These are phyloP conservation scores for Mustelus asterias DNA, from an alignment of 2,113 vertebrate genomes.

Conservation along the genomic window DNA sequence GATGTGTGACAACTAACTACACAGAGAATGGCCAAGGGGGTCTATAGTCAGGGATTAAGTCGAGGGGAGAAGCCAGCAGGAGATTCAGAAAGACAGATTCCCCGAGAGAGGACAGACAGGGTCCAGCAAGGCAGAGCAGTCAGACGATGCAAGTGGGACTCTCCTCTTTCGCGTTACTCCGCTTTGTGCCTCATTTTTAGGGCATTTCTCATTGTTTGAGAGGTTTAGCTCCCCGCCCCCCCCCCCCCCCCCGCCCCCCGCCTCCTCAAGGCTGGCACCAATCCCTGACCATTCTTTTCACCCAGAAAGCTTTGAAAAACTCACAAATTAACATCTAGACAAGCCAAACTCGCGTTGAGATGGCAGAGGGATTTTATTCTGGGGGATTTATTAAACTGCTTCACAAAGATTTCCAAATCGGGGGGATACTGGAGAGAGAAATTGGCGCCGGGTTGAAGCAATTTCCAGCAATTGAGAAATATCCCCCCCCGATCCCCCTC, in stretches of 20 bases:
- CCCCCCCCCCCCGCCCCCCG: too few relatives aligned
- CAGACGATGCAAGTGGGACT: background rate
- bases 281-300: background rate
- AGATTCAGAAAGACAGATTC: background rate
- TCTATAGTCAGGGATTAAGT: background rate
- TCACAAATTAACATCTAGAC: background rate
- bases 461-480: too few relatives aligned
- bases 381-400: background rate
- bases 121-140: background rate
- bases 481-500: too few relatives aligned
- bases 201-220: too few relatives aligned
- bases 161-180: too few relatives aligned
- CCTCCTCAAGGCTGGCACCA: background rate
- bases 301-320: background rate
- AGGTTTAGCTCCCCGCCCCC: background rate
- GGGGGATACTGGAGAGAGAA: background rate
- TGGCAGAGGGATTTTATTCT: background rate
- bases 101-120: background rate
- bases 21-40: background rate
- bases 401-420: too few relatives aligned
- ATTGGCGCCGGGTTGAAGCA: too few relatives aligned
- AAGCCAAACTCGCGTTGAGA: background rate
- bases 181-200: background rate
- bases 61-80: background rate
- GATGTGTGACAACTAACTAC: background rate